Conservation (phyloP, 2,113 vertebrate species). For the Guaruba guarouba region DNA sequence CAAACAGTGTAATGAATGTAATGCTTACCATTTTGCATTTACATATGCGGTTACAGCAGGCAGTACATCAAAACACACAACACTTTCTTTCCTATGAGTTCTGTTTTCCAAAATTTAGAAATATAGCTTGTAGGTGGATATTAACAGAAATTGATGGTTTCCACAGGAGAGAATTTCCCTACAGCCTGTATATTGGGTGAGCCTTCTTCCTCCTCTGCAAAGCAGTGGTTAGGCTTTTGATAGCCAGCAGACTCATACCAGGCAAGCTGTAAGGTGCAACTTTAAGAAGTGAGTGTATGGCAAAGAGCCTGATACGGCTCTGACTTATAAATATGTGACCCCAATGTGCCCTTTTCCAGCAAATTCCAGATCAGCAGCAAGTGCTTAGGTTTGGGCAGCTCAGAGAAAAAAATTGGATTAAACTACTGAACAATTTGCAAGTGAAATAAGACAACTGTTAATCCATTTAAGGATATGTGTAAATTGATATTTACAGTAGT, state of each 20-base stretch:
- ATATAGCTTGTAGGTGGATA: background rate
- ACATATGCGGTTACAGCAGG: background rate
- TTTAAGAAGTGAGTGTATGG: rapidly evolving
- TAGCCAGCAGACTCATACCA: background rate
- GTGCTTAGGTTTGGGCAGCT: background rate
- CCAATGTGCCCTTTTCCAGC: background rate
- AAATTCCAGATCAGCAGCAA: background rate
- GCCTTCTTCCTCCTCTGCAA: background rate
- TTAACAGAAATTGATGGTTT: background rate
- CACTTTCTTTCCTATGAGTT: background rate
- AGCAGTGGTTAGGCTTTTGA: background rate
- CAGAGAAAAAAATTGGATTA: background rate
- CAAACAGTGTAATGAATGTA: background rate
- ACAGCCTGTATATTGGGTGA: background rate
- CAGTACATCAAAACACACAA: background rate
- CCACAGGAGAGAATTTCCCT: background rate
- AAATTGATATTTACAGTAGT: conserved; percentile 30
- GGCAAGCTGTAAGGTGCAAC: background rate
- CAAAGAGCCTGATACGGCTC: background rate
- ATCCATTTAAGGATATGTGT: background rate
- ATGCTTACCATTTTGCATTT: background rate
- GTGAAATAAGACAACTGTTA: background rate
- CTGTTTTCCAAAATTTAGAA: background rate
- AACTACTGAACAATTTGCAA: background rate
- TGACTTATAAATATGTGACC: background rate